Evolutionary conservation across 2,797 vertebrate species (phyloP).

Genomic region (Cuniculus paca): DNA sequence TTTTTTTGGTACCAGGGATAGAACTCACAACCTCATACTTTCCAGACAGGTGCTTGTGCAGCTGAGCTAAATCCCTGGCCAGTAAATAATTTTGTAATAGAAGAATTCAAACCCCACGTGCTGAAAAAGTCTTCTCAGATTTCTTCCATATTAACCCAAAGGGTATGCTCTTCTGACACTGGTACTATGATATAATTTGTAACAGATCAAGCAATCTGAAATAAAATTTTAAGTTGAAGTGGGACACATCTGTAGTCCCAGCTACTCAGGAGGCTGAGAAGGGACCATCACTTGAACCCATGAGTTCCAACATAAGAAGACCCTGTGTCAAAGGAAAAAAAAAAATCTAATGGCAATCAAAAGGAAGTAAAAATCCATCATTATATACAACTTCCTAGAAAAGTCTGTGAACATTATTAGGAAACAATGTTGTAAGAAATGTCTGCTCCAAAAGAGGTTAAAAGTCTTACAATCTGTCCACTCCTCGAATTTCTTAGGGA

Average conservation of each 20-base stretch:
- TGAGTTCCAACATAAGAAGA: neutral
- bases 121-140: constrained; percentile 24
- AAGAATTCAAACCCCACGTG: neutral
- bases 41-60: too few species aligned
- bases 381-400: constrained; percentile 23
- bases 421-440: neutral
- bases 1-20: too few species aligned
- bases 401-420: neutral
- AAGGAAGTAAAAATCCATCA: constrained; percentile 49
- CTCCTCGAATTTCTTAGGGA: constrained; percentile 14
- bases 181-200: neutral
- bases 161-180: constrained; percentile 30
- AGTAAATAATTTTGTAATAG: constrained; percentile 1
- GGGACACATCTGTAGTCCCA: neutral
- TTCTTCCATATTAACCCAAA: constrained; percentile 48
- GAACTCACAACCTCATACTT: too few species aligned
- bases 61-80: too few species aligned
- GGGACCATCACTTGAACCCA: neutral
- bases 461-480: neutral
- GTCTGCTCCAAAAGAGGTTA: neutral
- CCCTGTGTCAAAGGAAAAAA: neutral
- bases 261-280: neutral
- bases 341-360: constrained; percentile 2
- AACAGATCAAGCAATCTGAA: constrained; percentile 48
- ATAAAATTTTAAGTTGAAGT: constrained; percentile 23